Base-by-base conservation (phyloP, 2,113 vertebrate genomes). In the Rhadina sibilatrix region DNA sequence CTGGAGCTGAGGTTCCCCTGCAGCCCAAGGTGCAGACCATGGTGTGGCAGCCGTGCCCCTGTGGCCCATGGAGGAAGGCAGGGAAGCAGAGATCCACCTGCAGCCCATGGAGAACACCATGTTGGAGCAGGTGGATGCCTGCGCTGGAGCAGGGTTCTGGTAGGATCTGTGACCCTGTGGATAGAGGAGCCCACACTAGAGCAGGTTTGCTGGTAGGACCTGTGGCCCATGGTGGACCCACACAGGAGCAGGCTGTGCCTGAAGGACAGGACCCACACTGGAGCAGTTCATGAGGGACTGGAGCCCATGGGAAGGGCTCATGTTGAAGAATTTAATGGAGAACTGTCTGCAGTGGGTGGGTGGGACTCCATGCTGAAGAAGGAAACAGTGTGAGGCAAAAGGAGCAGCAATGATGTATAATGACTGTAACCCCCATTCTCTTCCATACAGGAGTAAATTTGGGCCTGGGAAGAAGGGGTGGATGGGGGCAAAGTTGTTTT, bases 11-110 rank as follows among this genome's bases (percentile, higher is more conserved):
- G 35, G 18, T 25, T 61, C 12, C 7, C 2, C 33, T 46, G 46
- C 15, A 35, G 66, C n/a, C 59, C 0, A 0, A 10, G 53, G 16
- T 11, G 24, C 46, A 53, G 74, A 9, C 25, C 21, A 2, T 33
- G 35, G 18, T 60, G 60, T 37, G 52, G 40, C 38, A 53, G 21
- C 59, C 60, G 66, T 53, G 14, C 4, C 14, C 17, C 46, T 52
- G 37, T 17, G 20, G 57, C 37, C 28, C 27, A 2, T 12, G 40
- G 18, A 37, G 56, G 12, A 20, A 4, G 25, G 23, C 15, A 30
- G 18, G 23, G 64, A 40, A 6, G 21, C 40, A 35, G 54, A 77
- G 19, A 27, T 42, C 15, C 25, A 10, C 42, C 25, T 77, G 40
- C 18, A 69, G 47, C 25, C 31, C 3, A 0, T 16, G 18, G 27